Percentiles rank a stretch among this genome's conserved stretches.
Conservation (phyloP, 35 echinoderm and acorn worm species). For the Hemicentrotus pulcherrimus region DNA sequence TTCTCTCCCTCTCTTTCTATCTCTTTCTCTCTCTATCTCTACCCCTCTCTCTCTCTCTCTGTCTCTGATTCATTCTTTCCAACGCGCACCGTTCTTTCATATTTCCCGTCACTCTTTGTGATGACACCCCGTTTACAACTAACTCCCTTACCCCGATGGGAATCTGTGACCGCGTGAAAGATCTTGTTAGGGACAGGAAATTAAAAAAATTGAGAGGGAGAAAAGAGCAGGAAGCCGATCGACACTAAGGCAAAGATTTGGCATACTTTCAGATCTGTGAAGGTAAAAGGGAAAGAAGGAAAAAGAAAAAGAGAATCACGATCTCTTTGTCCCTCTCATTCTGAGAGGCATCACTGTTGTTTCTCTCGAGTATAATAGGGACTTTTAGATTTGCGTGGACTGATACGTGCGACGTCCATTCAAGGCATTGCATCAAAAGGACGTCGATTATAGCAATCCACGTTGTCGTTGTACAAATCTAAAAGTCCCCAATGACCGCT, state of each 20-base stretch:
- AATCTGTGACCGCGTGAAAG: not conserved
- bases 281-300: not conserved
- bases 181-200: not conserved
- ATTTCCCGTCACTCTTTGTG: not conserved
- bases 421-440: no score
- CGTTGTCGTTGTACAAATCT: no score
- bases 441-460: no score
- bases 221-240: not conserved
- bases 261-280: not conserved
- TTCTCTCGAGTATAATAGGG: no score
- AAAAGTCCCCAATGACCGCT: no score
- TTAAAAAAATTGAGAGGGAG: slow-evolving; percentile 1
- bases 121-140: not conserved
- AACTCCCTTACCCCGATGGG: not conserved
- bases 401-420: no score
- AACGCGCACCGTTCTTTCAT: not conserved
- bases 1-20: not conserved
- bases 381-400: no score
- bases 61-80: not conserved
- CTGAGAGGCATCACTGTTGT: no score
- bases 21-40: not conserved
- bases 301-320: not conserved
- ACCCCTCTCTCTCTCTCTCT: not conserved
- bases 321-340: no score
- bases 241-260: slow-evolving; percentile 2